Base-by-base conservation (phyloP, 2,888 invertebrate genomes). In the Drosophila tanythrix region DNA sequence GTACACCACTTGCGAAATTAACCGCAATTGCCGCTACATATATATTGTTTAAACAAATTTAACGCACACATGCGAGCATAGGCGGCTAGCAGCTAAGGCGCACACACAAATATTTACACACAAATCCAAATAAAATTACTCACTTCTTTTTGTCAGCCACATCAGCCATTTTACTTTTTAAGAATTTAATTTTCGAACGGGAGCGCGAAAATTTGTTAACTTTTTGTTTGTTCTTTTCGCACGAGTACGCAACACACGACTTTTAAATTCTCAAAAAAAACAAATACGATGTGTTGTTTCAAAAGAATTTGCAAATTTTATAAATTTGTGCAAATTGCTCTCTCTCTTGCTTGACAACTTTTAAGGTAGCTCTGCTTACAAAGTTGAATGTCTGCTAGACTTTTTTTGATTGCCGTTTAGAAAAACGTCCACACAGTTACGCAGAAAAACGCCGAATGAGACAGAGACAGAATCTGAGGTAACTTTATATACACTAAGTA, bases 61-160 rank as follows among this genome's bases (percentile, higher is more conserved):
- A 75, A 55, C 64, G 51, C 74, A 74, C 64, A 76, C 72, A 80
- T 57, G 58, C 62, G 68, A 35, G 59, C 27, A 25, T 25, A 46
- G 46, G 13, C 46, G 13, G 15, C 46, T 25, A 13, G 46, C 46
- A 36, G 43, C 48, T 35, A 51, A 48, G 58, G 55, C 70, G 70
- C 66, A 74, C 73, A 70, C 72, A 75, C 71, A 71, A 51, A 70
- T 52, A 69, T 50, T 64, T 60, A 56, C 50, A 74, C 76, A 69
- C 58, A 69, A 56, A 63, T 73, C 56, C 57, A 65, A 69, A 74
- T 74, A 73, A 59, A 56, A 79, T 81, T 93, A 93, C 93, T 93
- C 92, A 93, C 93, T 92, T 93, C 81, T 92, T 93, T 90, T 93
- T 92, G 81, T 93, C 92, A 92, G 92, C 92, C 91, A 92, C 90